Conservation (phyloP, 2,113 vertebrate genomes). For the Cephalopterus ornatus region DNA sequence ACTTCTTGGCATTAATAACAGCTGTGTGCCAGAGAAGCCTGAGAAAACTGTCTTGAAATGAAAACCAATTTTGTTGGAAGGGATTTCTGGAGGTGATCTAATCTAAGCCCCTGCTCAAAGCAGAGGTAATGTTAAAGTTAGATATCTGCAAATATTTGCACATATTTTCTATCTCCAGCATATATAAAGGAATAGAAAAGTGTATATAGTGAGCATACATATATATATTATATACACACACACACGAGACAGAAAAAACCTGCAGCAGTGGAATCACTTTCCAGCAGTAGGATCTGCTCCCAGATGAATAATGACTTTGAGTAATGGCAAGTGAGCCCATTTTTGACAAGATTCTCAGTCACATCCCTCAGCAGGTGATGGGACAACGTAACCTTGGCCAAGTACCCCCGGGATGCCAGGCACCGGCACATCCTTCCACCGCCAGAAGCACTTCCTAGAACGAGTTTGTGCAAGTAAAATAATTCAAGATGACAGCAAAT, state of each 20-base stretch:
- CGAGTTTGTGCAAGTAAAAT: not conserved
- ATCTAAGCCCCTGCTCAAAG: not conserved
- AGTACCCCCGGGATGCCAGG: not conserved
- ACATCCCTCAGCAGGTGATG: not conserved
- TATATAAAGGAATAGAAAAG: not conserved
- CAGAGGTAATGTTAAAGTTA: not conserved
- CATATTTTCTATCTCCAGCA: not conserved
- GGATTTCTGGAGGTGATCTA: not conserved
- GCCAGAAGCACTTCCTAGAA: not conserved
- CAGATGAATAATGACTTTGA: constrained; percentile 1
- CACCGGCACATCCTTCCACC: not conserved
- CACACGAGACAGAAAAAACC: rapidly evolving
- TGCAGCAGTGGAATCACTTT: not conserved
- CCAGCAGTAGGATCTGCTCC: not conserved
- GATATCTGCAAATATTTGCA: not conserved
- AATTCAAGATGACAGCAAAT: not conserved
- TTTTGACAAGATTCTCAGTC: constrained; percentile 6
- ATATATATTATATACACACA: not conserved
- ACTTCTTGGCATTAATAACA: not conserved
- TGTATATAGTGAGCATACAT: not conserved
- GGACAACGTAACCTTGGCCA: not conserved
- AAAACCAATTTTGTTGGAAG: not conserved
- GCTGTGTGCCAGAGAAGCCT: not conserved
- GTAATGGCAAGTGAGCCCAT: not conserved
- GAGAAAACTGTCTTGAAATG: not conserved